These are phyloP conservation scores for Lithobates sylvaticus DNA, from an alignment of 2,797 vertebrate species.

Conservation along the genomic window DNA sequence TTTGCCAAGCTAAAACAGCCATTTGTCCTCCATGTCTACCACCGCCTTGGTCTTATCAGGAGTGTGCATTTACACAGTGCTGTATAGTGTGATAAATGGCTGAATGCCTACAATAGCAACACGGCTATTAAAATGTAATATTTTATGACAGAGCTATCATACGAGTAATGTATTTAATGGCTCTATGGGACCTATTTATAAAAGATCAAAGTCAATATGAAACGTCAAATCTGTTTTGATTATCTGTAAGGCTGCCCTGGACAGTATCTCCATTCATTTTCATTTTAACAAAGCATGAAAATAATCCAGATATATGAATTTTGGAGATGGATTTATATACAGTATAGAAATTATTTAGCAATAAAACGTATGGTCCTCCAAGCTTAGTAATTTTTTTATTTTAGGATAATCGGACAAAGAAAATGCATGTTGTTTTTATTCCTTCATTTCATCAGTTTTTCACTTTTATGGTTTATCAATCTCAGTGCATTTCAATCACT, in stretches of 20 bases:
- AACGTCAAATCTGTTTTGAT: not conserved
- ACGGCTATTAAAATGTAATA: slow-evolving; percentile 5
- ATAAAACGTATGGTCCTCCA: not conserved
- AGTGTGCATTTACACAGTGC: not conserved
- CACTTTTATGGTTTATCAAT: not conserved
- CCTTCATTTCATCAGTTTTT: not conserved
- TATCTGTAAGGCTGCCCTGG: too few relatives aligned
- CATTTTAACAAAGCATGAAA: too few relatives aligned
- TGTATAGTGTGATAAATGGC: slow-evolving; percentile 8
- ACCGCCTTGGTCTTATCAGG: not conserved
- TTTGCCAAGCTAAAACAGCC: not conserved
- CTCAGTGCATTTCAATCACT: not conserved
- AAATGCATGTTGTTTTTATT: too few relatives aligned
- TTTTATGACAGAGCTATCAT: slow-evolving; percentile 20
- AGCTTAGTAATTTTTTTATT: not conserved
- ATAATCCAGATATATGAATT: not conserved
- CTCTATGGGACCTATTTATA: not conserved
- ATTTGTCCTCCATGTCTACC: not conserved
- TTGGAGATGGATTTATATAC: not conserved
- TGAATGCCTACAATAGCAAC: not conserved
- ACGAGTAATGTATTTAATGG: slow-evolving; percentile 18
- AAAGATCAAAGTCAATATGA: not conserved
- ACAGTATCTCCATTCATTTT: not conserved
- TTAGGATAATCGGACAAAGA: too few relatives aligned
- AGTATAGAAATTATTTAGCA: too few relatives aligned